phyloP scores from a whole-genome alignment of 2,113 vertebrate genomes.

The Eleginops maclovinus region DNA sequence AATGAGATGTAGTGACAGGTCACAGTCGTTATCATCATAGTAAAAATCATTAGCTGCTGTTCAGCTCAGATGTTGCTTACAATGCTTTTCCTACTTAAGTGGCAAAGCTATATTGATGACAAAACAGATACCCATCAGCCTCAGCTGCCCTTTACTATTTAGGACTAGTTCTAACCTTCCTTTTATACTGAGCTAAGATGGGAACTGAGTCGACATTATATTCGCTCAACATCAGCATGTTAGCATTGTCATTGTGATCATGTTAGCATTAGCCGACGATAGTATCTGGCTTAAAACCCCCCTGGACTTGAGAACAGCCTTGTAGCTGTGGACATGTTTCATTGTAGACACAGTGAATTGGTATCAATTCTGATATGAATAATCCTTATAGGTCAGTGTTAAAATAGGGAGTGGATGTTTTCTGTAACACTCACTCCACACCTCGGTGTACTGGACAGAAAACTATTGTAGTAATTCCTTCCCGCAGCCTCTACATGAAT shows the following conservation, averaged over 20 bases:
- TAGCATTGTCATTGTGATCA: no score
- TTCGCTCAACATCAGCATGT: no score
- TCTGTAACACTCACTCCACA: constrained; percentile 45
- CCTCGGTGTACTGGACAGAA: constrained; percentile 46
- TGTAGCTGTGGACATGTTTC: no score
- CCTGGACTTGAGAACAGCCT: no score
- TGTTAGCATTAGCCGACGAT: no score
- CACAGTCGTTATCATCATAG: background rate
- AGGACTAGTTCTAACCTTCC: no score
- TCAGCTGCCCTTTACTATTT: no score
- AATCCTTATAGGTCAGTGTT: background rate
- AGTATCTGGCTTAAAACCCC: no score
- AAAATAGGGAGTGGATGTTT: constrained; percentile 21
- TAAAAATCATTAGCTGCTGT: background rate
- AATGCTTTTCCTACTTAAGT: background rate
- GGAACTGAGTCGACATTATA: no score
- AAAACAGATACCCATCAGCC: no score
- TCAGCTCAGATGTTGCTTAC: background rate
- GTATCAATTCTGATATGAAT: constrained; percentile 1
- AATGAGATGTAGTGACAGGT: constrained; percentile 20
- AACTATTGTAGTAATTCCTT: constrained; percentile 48
- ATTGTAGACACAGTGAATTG: background rate
- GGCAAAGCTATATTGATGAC: background rate
- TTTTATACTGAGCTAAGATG: no score
- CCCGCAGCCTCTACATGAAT: constrained; percentile 59